Conservation (phyloP, 2,797 vertebrate genomes). For the Pantherophis alleghaniensis region DNA sequence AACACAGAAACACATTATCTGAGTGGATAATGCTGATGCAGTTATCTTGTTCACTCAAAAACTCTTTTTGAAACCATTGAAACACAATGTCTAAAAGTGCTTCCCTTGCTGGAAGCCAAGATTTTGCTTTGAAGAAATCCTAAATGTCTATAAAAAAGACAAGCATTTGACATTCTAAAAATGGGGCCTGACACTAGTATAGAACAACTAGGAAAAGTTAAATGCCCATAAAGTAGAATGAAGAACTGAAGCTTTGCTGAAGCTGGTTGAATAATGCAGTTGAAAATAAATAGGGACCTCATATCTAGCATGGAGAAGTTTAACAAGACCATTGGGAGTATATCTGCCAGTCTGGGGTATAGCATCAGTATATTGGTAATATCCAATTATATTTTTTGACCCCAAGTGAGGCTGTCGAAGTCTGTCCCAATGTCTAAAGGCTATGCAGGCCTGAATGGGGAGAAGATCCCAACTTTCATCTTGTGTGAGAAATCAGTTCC, state of each 20-base stretch:
- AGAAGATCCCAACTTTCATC: background rate
- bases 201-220: background rate
- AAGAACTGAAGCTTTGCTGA: background rate
- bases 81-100: background rate
- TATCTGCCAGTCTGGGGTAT: background rate
- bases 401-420: background rate
- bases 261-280: background rate
- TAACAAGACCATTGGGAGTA: background rate
- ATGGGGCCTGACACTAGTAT: too few relatives aligned
- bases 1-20: background rate
- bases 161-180: background rate
- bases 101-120: background rate
- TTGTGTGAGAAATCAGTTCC: background rate
- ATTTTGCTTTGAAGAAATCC: background rate
- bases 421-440: background rate
- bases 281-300: background rate
- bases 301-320: background rate
- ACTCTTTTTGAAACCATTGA: background rate
- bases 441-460: background rate
- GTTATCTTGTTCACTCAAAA: background rate
- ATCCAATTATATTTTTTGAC: background rate
- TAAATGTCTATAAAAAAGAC: background rate
- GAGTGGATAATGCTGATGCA: background rate
- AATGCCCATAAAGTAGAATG: background rate
- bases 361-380: background rate